Evolutionary conservation across 2,888 invertebrate genomes (phyloP).

Genomic region (Euplagia quadripunctaria): DNA sequence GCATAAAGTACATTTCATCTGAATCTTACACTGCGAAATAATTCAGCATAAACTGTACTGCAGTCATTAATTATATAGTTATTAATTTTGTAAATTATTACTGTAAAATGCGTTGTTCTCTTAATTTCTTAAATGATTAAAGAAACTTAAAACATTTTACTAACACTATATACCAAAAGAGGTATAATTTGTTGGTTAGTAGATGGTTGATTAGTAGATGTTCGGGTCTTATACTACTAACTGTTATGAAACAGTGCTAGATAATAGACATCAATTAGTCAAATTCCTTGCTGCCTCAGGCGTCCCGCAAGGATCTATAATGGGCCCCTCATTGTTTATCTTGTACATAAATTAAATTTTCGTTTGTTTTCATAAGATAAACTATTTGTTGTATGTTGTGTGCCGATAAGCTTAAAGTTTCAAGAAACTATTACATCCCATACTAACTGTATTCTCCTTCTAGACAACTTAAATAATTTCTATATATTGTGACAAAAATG

Average conservation of each 20-base stretch:
- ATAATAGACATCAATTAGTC: constrained; percentile 2
- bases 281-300: background rate
- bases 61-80: too few species aligned
- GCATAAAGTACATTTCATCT: too few species aligned
- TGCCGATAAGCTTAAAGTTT: background rate
- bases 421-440: background rate
- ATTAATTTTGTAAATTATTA: too few species aligned
- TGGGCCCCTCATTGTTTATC: background rate
- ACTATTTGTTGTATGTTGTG: background rate
- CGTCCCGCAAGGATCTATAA: background rate
- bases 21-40: too few species aligned
- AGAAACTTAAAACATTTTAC: too few species aligned
- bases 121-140: too few species aligned
- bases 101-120: too few species aligned
- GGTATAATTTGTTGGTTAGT: background rate
- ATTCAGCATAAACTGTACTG: too few species aligned
- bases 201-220: background rate
- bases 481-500: too few species aligned
- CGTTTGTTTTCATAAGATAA: background rate
- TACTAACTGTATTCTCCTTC: background rate
- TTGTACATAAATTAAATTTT: constrained; percentile 1
- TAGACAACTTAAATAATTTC: background rate
- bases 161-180: too few species aligned
- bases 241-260: constrained; percentile 2
- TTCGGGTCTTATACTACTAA: background rate